Conservation (phyloP, 2,888 invertebrate species). For the Fragum whitleyi region DNA sequence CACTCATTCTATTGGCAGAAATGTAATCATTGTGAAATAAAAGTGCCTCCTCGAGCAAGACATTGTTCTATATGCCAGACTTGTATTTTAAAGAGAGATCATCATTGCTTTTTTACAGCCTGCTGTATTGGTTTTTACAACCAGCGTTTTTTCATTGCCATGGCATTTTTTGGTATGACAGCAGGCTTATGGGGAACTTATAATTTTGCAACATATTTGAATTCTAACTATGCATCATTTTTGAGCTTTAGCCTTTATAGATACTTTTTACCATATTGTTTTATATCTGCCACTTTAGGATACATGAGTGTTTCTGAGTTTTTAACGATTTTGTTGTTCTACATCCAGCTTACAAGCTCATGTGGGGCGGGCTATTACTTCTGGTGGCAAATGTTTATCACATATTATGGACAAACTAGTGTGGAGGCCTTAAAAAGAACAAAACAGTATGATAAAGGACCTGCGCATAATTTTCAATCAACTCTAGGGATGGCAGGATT, state of each 20-base stretch:
- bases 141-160: conserved; percentile 85
- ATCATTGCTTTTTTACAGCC: conserved; percentile 85
- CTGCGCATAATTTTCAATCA: conserved; percentile 71
- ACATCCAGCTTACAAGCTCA: conserved; percentile 67
- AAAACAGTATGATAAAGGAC: conserved; percentile 66
- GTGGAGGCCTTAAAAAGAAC: conserved; percentile 78
- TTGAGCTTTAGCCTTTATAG: conserved; percentile 67
- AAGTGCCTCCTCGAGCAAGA: conserved; percentile 80
- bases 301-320: conserved; percentile 56
- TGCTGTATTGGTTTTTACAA: conserved; percentile 85
- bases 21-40: conserved; percentile 74
- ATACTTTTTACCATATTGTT: conserved; percentile 75
- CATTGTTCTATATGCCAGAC: conserved; percentile 85
- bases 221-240: conserved; percentile 68
- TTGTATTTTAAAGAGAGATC: conserved; percentile 85
- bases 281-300: conserved; percentile 68
- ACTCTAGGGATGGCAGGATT: conserved; percentile 81
- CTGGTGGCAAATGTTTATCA: conserved; percentile 73
- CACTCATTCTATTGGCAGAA: conserved; percentile 61
- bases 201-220: conserved; percentile 69
- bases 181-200: conserved; percentile 68
- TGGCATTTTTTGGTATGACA: conserved; percentile 79
- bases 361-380: conserved; percentile 72
- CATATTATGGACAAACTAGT: conserved; percentile 77
- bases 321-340: conserved; percentile 67